Evolutionary conservation across 2,888 invertebrate genomes (phyloP), one percentile per base, ranked within the genome.

Genomic region (Dysmachus trigonus): DNA sequence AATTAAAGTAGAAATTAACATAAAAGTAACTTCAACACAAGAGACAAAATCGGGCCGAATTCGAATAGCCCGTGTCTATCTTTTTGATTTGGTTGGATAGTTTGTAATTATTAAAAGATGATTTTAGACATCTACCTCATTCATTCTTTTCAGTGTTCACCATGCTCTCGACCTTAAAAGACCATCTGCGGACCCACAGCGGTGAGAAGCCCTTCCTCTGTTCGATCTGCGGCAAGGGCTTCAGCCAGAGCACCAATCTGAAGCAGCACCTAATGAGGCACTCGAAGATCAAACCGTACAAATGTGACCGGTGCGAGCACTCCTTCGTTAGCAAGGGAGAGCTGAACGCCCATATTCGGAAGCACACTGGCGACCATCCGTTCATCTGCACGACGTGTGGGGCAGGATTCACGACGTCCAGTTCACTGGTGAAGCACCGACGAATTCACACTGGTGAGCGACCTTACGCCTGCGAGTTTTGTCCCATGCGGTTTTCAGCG

Each of bases 281-380:
- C 89, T 93, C 93, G 38, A 94, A 94, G 71, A 91, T 90, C 1
- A 92, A 92, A 76, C 92, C 92, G 5, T 92, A 91, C 86, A 91
- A 91, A 86, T 92, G 92, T 87, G 89, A 90, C 1, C 88, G 89
- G 30, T 94, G 94, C 88, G 91, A 92, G 0, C 91, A 92, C 88
- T 90, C 93, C 90, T 92, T 92, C 87, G 92, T 92, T 0, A 92
- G 92, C 71, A 92, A 92, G 88, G 92, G 88, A 13, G 94, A 94
- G 88, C 88, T 94, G 0, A 93, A 93, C 8, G 83, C 94, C 0
- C 94, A 94, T 89, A 90, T 89, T 0, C 92, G 94, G 0, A 94
- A 93, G 73, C 94, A 94, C 90, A 94, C 93, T 7, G 94, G 94
- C 0, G 94, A 94, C 0, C 94, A 94, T 87, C 94, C 94, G 0